Evolutionary conservation across 2,797 vertebrate species (phyloP), one percentile per base, ranked within the genome.

Genomic region (Sebastolobus altivelis): DNA sequence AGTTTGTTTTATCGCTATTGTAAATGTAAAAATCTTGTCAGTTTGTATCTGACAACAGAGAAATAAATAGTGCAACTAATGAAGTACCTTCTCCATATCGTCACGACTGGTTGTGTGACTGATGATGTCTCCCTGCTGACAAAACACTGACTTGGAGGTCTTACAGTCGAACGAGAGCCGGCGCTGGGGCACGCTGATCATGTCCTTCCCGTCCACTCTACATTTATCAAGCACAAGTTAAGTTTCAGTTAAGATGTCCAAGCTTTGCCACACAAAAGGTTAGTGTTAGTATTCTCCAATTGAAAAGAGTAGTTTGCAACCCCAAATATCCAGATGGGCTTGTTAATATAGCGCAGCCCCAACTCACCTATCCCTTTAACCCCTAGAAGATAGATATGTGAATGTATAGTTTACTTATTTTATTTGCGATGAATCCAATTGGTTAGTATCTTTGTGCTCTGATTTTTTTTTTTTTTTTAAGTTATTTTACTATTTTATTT

Each of bases 201-300:
- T 83, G 1, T 99, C 98, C 90, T 98, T 98, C 69, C 98, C 98
- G 43, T 99, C 98, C 94, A 99, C 98, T 90, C 98, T 99, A 74
- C 43, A 31, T 29, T 43, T 8, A 79, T 5, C 12, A 73, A 79
- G 86, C 55, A 86, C 14, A 80, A 8, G 10, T 9, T 29, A 46
- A 69, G 6, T 35, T 20, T 49, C 16, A n/a, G 43, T 62, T 69
- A 11, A 25, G 3, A 22, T 7, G 13, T 38, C 25, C 7, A 10
- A n/a, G 27, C 18, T 46, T 60, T n/a, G 43, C 2, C 25, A 37
- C 2, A 31, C 3, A 22, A 54, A 35, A 22, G 11, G 38, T 20
- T 8, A 6, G 46, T 0, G 54, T 59, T 14, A 35, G 5, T 5
- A 38, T 33, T 31, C 43, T 27, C 14, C 6, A 6, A 33, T 10